Conservation (phyloP, 2,797 vertebrate species). For the Eulemur albifrons region DNA sequence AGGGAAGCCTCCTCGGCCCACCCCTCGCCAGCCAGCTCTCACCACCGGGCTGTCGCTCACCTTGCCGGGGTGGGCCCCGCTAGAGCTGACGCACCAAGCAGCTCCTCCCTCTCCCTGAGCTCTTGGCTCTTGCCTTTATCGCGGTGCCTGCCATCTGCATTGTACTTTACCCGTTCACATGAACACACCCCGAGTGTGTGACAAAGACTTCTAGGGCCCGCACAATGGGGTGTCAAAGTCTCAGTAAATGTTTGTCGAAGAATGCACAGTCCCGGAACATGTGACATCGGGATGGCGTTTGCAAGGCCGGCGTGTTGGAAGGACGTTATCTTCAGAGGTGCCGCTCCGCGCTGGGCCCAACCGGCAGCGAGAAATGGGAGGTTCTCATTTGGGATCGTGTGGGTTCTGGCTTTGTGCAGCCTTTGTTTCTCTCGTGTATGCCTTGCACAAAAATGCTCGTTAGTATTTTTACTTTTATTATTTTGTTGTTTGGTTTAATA, state of each 20-base stretch:
- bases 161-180: rapidly evolving
- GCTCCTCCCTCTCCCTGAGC: rapidly evolving
- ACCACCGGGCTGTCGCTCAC: no score
- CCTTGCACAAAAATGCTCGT: not conserved
- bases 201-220: not conserved
- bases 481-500: not conserved
- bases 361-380: rapidly evolving
- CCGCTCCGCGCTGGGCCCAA: not conserved
- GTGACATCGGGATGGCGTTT: no score
- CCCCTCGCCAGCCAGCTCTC: not conserved
- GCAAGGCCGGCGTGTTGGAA: not conserved
- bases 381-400: rapidly evolving
- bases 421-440: not conserved
- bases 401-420: not conserved
- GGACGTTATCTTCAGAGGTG: not conserved
- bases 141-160: rapidly evolving
- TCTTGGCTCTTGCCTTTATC: not conserved
- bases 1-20: no score
- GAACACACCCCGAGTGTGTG: not conserved
- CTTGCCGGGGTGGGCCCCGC: no score
- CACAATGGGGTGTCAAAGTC: rapidly evolving
- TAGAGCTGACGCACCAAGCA: no score
- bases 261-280: no score
- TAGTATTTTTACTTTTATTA: no score
- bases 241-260: not conserved